Conservation (phyloP, 1,140 invertebrate genomes). For the Venustaconcha ellipsiformis region DNA sequence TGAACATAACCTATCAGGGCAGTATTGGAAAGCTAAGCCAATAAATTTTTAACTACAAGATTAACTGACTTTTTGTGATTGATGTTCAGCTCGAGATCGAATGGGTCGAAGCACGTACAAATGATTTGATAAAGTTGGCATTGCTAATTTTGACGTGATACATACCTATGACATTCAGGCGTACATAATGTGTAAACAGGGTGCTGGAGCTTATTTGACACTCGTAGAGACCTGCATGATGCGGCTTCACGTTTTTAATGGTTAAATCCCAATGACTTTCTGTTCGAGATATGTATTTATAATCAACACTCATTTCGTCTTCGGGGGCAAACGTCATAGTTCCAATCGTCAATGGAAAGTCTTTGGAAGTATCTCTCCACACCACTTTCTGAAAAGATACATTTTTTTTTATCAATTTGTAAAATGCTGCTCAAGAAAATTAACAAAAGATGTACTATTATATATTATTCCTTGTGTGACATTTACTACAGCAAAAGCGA, state of each 20-base stretch:
- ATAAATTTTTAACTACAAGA: too few relatives aligned
- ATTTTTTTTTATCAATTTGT: too few relatives aligned
- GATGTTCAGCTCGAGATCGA: too few relatives aligned
- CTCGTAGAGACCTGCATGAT: slow-evolving; percentile 36
- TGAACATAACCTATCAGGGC: too few relatives aligned
- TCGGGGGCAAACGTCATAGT: slow-evolving; percentile 24
- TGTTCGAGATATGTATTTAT: slow-evolving; percentile 8
- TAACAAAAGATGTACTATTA: too few relatives aligned
- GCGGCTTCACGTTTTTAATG: slow-evolving; percentile 32
- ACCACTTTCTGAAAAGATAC: not conserved
- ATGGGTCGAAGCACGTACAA: too few relatives aligned
- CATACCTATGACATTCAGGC: slow-evolving; percentile 39
- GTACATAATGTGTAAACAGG: slow-evolving; percentile 33
- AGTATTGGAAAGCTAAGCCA: too few relatives aligned
- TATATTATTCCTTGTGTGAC: too few relatives aligned
- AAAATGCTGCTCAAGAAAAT: too few relatives aligned
- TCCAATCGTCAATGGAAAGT: slow-evolving; percentile 33
- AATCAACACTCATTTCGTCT: slow-evolving; percentile 21
- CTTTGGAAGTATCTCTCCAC: slow-evolving; percentile 26
- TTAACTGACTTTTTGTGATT: too few relatives aligned
- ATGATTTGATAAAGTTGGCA: too few relatives aligned
- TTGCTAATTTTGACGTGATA: not conserved
- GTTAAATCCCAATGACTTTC: slow-evolving; percentile 27
- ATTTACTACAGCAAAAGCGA: too few relatives aligned
- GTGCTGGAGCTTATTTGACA: slow-evolving; percentile 36